Conservation (phyloP, 2,797 vertebrate genomes). For the Nannoperca obscura region DNA sequence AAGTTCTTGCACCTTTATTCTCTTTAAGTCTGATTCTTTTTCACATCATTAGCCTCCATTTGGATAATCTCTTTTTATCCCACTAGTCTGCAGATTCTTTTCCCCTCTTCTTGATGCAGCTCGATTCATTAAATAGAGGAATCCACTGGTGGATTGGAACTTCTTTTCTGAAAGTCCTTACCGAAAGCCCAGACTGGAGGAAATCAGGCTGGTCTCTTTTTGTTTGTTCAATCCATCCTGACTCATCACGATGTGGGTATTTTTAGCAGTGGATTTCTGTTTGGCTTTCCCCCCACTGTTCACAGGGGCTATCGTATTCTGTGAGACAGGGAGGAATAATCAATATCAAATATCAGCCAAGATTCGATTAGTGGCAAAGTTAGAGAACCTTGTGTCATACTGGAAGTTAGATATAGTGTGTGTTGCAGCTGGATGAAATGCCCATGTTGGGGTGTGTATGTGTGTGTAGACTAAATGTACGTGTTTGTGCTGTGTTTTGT, state of each 20-base stretch:
- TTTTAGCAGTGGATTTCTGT: conserved; percentile 81
- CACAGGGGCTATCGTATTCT: conserved; percentile 66
- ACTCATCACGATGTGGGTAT: conserved; percentile 78
- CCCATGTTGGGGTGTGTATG: conserved; percentile 43
- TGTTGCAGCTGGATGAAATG: conserved; percentile 32
- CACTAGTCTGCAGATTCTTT: conserved; percentile 23
- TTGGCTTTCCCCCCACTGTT: conserved; percentile 55
- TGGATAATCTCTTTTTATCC: conserved; percentile 62
- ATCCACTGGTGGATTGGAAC: conserved; percentile 49
- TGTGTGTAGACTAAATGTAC: conserved; percentile 27
- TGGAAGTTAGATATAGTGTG: conserved; percentile 4
- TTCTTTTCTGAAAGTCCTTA: conserved; percentile 36
- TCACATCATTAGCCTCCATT: conserved; percentile 63
- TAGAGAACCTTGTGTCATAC: conserved; percentile 27
- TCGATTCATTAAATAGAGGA: conserved; percentile 54
- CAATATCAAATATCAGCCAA: conserved; percentile 64
- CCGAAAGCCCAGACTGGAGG: conserved; percentile 54
- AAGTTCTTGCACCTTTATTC: conserved; percentile 44
- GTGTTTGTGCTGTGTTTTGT: conserved; percentile 76
- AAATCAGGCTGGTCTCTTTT: conserved; percentile 64
- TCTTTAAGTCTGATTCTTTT: conserved; percentile 38
- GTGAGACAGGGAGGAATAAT: conserved; percentile 62
- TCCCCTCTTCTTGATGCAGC: conserved; percentile 8
- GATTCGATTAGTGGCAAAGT: conserved; percentile 32
- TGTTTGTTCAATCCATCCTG: conserved; percentile 78